phyloP scores from a whole-genome alignment of 1,140 invertebrate genomes.

The Papilio glaucus region DNA sequence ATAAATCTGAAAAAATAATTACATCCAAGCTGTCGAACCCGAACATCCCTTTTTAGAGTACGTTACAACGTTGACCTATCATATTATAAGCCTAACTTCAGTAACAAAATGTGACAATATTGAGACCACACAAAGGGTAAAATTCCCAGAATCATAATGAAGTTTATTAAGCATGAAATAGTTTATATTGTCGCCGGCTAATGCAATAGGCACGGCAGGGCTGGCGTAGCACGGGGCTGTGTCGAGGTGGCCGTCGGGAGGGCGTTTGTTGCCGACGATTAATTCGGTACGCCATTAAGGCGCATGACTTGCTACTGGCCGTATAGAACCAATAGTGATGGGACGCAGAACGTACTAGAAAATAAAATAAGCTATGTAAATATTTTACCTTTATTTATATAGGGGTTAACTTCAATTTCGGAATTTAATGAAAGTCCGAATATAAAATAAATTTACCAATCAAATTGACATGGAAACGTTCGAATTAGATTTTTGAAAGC shows the following conservation, averaged over 20 bases:
- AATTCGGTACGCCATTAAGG: conserved; percentile 52
- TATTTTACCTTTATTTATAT: too few species aligned
- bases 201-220: conserved; percentile 19
- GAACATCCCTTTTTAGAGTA: background rate
- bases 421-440: too few species aligned
- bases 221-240: background rate
- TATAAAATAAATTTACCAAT: too few species aligned
- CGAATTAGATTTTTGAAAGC: too few species aligned
- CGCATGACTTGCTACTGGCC: conserved; percentile 55
- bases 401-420: too few species aligned
- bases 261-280: conserved; percentile 39
- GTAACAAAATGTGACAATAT: background rate
- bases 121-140: conserved; percentile 23
- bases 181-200: conserved; percentile 5
- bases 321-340: conserved; percentile 39
- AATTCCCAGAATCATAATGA: conserved; percentile 15
- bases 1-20: conserved; percentile 6
- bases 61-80: background rate
- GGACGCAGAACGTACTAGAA: background rate
- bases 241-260: conserved; percentile 23
- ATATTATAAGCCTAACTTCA: background rate
- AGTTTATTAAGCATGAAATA: conserved; percentile 11
- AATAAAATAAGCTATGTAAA: background rate
- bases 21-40: background rate
- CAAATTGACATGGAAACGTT: too few species aligned